These are phyloP conservation scores for Virgularia gustaviana DNA, from an alignment of 92 coral and sea anemone species.

Conservation along the genomic window DNA sequence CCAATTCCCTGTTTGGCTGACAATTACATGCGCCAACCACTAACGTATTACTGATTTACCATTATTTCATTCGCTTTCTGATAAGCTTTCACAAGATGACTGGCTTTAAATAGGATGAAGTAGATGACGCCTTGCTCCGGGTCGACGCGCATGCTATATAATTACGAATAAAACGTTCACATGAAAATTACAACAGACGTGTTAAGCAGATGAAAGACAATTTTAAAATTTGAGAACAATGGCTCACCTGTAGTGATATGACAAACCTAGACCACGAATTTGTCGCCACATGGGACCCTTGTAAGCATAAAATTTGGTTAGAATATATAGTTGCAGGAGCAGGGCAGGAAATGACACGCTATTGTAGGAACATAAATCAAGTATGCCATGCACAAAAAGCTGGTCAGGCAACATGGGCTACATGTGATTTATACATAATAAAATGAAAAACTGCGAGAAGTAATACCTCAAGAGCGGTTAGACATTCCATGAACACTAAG, in stretches of 20 bases:
- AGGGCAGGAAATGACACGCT: too few relatives aligned
- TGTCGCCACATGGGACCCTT: constrained; percentile 99
- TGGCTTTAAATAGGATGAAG: constrained; percentile 73
- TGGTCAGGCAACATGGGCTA: too few relatives aligned
- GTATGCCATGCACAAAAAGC: too few relatives aligned
- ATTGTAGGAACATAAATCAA: too few relatives aligned
- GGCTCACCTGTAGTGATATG: constrained; percentile 83
- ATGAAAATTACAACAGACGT: not conserved
- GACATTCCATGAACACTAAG: constrained; percentile 88
- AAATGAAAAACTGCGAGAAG: not conserved
- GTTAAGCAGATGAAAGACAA: not conserved
- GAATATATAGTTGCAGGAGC: too few relatives aligned
- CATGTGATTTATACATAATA: not conserved
- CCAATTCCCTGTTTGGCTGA: too few relatives aligned
- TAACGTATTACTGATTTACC: too few relatives aligned
- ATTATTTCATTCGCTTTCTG: constrained; percentile 88
- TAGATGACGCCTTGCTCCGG: constrained; percentile 68
- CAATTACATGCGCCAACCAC: too few relatives aligned
- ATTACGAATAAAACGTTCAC: not conserved
- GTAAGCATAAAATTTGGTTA: not conserved
- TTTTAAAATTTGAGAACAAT: too few relatives aligned
- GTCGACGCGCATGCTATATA: constrained; percentile 67
- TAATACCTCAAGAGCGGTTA: constrained; percentile 80
- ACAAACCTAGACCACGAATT: constrained; percentile 85
- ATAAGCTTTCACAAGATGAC: constrained; percentile 89